Percentiles rank a stretch among this genome's conserved stretches.
These are phyloP conservation scores for Corythaixoides concolor DNA, from an alignment of 2,113 vertebrate genomes.

Conservation along the genomic window DNA sequence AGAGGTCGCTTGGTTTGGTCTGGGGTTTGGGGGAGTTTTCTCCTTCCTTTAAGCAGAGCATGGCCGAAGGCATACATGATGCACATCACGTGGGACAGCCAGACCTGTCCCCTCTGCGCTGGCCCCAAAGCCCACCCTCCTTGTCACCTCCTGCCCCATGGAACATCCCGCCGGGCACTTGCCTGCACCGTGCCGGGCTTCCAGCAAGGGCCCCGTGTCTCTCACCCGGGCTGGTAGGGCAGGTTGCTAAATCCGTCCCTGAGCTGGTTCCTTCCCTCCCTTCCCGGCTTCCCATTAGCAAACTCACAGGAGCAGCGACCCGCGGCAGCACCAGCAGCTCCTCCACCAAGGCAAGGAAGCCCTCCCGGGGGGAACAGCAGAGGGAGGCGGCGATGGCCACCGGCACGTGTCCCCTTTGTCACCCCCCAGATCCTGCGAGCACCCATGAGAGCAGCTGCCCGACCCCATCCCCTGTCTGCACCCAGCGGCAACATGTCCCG, in stretches of 20 bases:
- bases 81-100: background rate
- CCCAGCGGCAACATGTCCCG: fast-evolving
- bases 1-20: background rate
- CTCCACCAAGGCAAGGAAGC: background rate
- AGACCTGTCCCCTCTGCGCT: background rate
- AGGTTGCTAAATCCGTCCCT: background rate
- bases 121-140: background rate
- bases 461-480: background rate
- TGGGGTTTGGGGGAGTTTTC: background rate
- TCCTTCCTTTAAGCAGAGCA: background rate
- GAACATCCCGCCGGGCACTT: background rate
- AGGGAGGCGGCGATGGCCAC: fast-evolving
- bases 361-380: background rate
- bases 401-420: background rate
- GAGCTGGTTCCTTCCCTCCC: constrained; percentile 13
- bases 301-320: background rate
- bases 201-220: background rate
- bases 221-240: background rate
- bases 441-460: background rate
- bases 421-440: background rate
- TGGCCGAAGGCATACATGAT: background rate
- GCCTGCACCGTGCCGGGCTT: background rate
- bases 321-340: background rate
- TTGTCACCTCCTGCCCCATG: background rate
- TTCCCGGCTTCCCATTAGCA: background rate